phyloP scores from a whole-genome alignment of 2,888 invertebrate species.

The Vanessa cardui region DNA sequence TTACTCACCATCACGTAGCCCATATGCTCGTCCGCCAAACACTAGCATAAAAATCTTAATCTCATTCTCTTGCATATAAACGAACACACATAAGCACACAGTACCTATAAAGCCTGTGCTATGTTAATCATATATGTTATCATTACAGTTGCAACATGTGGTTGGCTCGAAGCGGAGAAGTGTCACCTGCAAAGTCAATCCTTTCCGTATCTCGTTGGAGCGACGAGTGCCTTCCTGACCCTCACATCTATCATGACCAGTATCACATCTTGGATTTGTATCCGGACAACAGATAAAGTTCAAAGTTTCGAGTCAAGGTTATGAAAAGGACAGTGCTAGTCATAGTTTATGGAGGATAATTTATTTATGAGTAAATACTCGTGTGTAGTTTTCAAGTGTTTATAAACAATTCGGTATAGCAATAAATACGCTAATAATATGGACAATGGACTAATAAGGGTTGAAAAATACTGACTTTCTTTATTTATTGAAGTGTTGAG shows the following conservation, averaged over 20 bases:
- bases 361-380: no score
- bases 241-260: conserved; percentile 37
- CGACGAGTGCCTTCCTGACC: conserved; percentile 31
- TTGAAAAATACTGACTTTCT: no score
- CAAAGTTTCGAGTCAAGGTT: background rate
- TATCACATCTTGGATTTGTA: conserved; percentile 39
- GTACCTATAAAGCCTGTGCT: background rate
- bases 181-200: conserved; percentile 42
- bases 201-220: conserved; percentile 36
- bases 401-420: no score
- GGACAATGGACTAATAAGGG: no score
- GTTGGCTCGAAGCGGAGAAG: conserved; percentile 39
- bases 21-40: no score
- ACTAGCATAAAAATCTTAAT: no score
- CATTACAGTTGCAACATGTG: conserved; percentile 39
- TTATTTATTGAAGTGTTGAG: no score
- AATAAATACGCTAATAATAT: no score
- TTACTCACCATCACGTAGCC: no score
- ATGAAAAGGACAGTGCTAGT: background rate
- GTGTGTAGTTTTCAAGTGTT: no score
- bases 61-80: background rate
- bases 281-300: conserved; percentile 18
- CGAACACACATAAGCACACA: background rate
- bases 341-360: background rate
- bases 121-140: background rate